phyloP scores from a whole-genome alignment of 2,113 vertebrate genomes.

The Ophthalmolycus amberensis region DNA sequence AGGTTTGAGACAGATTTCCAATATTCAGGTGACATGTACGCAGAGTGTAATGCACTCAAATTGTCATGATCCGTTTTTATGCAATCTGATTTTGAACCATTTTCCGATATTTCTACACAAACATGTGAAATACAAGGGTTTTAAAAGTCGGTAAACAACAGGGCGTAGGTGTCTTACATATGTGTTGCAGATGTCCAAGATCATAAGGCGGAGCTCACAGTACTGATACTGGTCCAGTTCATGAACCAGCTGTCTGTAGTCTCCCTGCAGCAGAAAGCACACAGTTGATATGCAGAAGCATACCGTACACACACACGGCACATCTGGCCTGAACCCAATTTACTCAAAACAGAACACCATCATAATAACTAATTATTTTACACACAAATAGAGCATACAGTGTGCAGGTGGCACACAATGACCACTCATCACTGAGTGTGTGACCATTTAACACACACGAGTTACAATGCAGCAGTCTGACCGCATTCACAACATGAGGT shows the following conservation, averaged over 20 bases:
- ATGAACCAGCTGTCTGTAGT: constrained; percentile 91
- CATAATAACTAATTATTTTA: not conserved
- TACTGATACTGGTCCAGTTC: constrained; percentile 90
- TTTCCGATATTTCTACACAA: not conserved
- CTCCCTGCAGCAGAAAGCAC: constrained; percentile 80
- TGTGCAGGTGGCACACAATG: not conserved
- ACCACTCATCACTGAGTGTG: not conserved
- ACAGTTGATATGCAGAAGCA: not conserved
- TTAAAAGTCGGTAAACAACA: not conserved
- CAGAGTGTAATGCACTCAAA: no score
- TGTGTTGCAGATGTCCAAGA: constrained; percentile 89
- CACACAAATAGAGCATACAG: not conserved
- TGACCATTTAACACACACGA: not conserved
- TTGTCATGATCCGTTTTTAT: not conserved
- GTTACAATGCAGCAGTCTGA: not conserved
- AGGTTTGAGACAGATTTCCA: constrained; percentile 6
- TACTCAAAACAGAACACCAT: not conserved
- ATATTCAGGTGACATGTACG: not conserved
- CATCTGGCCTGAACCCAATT: not conserved
- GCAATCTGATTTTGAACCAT: not conserved
- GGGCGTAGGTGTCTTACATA: constrained; percentile 83
- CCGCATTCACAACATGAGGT: not conserved
- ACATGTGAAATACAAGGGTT: not conserved
- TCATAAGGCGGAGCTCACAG: constrained; percentile 87
- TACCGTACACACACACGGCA: not conserved